phyloP scores from a whole-genome alignment of 1,140 invertebrate genomes.

The Epicauta chinensis region DNA sequence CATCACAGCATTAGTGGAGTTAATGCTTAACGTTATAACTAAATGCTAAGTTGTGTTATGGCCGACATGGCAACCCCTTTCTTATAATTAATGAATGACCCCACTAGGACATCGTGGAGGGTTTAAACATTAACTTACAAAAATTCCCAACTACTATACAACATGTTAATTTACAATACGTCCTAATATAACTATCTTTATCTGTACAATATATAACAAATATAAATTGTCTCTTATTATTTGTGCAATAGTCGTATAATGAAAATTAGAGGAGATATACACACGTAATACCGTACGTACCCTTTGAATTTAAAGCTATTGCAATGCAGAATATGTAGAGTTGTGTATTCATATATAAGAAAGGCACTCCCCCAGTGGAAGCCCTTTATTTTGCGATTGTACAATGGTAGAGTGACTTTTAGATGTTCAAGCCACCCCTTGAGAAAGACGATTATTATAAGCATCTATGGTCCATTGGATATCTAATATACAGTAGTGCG shows the following conservation, averaged over 20 bases:
- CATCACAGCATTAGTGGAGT: no score
- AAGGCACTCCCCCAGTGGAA: slow-evolving; percentile 16
- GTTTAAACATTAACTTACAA: slow-evolving; percentile 15
- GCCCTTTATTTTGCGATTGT: slow-evolving; percentile 18
- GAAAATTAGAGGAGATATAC: slow-evolving; percentile 6
- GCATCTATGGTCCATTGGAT: no score
- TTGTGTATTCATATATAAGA: slow-evolving; percentile 6
- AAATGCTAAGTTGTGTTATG: slow-evolving; percentile 13
- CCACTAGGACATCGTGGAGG: slow-evolving; percentile 18
- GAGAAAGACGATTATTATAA: no score
- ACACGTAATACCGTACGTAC: slow-evolving; percentile 1
- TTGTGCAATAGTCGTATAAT: neutral
- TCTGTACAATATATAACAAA: slow-evolving; percentile 3
- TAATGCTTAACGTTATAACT: neutral
- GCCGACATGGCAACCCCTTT: slow-evolving; percentile 18
- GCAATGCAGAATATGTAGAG: slow-evolving; percentile 18
- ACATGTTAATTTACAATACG: neutral
- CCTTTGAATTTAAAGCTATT: slow-evolving; percentile 22
- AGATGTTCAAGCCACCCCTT: no score
- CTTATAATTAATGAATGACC: slow-evolving; percentile 24
- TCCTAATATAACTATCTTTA: neutral
- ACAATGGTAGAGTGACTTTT: slow-evolving; percentile 8
- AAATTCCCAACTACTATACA: slow-evolving; percentile 10
- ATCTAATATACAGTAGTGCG: no score
- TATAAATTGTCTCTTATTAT: neutral